These are phyloP conservation scores for Hippocampus kuda DNA, from an alignment of 2,797 vertebrate species.

Conservation along the genomic window DNA sequence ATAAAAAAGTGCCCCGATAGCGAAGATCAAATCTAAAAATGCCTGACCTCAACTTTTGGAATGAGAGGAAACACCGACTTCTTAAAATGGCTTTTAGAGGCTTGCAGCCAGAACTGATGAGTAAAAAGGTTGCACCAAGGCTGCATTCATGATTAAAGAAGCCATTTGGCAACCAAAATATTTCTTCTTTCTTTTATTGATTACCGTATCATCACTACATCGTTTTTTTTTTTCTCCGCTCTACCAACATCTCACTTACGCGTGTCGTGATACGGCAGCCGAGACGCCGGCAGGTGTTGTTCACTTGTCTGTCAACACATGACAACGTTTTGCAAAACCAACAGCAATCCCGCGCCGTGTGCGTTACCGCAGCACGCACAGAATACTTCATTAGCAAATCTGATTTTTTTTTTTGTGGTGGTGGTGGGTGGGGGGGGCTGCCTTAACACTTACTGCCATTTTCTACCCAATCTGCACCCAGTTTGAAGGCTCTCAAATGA, in stretches of 20 bases:
- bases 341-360: slow-evolving; percentile 25
- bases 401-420: slow-evolving; percentile 26
- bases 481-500: slow-evolving; percentile 31
- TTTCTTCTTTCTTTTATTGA: background rate
- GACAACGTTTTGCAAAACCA: slow-evolving; percentile 30
- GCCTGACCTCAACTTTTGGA: slow-evolving; percentile 18
- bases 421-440: background rate
- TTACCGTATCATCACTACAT: too few species aligned
- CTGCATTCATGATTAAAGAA: background rate
- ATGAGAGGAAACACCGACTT: slow-evolving; percentile 8
- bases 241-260: background rate
- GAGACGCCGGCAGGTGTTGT: background rate
- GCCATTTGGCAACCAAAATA: background rate
- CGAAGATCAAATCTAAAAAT: slow-evolving; percentile 15
- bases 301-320: slow-evolving; percentile 28
- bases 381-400: slow-evolving; percentile 40
- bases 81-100: background rate
- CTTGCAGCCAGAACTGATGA: background rate
- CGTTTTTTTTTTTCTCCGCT: background rate
- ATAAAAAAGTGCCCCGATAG: slow-evolving; percentile 22
- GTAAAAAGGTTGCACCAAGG: too few species aligned
- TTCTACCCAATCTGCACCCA: slow-evolving; percentile 40
- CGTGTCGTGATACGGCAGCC: background rate
- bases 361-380: slow-evolving; percentile 39
- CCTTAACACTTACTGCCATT: slow-evolving; percentile 37